Base-by-base conservation (phyloP, 2,888 invertebrate genomes). In the Subacronicta megacephala region DNA sequence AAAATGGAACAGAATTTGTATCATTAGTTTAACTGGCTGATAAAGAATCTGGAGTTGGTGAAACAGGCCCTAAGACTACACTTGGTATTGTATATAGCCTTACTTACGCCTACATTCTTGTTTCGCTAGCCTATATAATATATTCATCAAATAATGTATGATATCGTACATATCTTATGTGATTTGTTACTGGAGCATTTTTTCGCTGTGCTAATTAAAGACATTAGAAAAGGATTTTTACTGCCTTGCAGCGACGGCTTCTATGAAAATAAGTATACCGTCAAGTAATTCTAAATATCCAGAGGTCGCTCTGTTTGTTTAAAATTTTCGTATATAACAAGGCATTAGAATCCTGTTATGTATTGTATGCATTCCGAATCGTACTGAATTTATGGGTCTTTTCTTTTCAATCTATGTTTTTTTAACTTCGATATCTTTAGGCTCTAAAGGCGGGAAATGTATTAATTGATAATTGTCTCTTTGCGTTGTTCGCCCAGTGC, bases 301-400 rank as follows among this genome's bases (percentile, higher is more conserved):
- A 45, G 64, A 56, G 18, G 29, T 29, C 35, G 44, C 36, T 23
- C 7, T 13, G 40, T 5, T 23, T 56, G 58, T 49, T 26, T 10
- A 26, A 10, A 9, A 1, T 1, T 9, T 2, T 26, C 3, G 2
- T 26, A 26, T 10, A 31, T 5, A 23, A 12, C 23, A 44, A 52
- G 41, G 49, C 40, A 33, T 49, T 20, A 43, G 46, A 46, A 57
- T 54, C 44, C 33, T 44, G 26, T 15, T 62, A 65, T 49, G 26
- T 59, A 56, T 51, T 35, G 49, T 57, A 60, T 75, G 82, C 87
- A 86, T 87, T 87, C 87, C 87, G 80, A 77, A 76, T 77, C 75
- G 75, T 68, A 77, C 73, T 80, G 76, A 76, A 73, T 69, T 69
- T 47, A 43, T 61, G 58, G 65, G 58, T 63, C 49, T 62, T 55